These are phyloP conservation scores for Hyles vespertilio DNA, from an alignment of 1,140 invertebrate genomes.

Conservation along the genomic window DNA sequence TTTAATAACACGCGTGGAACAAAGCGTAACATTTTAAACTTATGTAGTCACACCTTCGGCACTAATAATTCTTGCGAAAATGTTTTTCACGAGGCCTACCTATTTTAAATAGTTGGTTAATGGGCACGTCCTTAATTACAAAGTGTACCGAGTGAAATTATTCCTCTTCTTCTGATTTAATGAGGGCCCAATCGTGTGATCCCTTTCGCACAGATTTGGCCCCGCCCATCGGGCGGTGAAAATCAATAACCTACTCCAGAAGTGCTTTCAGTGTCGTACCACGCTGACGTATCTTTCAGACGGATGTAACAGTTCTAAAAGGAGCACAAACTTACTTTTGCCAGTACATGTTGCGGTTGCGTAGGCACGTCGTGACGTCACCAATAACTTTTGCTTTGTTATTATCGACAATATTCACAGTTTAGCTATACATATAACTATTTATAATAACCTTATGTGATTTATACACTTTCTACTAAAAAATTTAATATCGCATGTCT, in stretches of 20 bases:
- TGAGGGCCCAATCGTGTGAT: conserved; percentile 65
- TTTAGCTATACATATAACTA: no score
- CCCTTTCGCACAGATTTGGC: conserved; percentile 67
- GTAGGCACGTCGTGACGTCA: not conserved
- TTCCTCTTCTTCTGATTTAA: conserved; percentile 69
- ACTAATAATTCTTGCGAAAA: conserved; percentile 44
- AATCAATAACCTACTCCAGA: conserved; percentile 73
- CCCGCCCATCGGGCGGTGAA: conserved; percentile 68
- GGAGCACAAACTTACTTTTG: no score
- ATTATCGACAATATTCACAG: no score
- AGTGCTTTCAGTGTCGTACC: conserved; percentile 64
- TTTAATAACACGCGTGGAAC: not conserved
- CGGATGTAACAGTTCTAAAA: conserved; percentile 16
- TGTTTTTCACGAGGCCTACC: conserved; percentile 58
- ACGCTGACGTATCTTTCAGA: conserved; percentile 49
- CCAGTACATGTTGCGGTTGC: not conserved
- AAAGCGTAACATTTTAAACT: conserved; percentile 14
- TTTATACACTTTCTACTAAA: no score
- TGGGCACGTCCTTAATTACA: conserved; percentile 74
- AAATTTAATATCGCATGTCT: no score
- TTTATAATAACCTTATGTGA: no score
- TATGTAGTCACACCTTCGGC: conserved; percentile 31
- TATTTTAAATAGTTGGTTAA: conserved; percentile 74
- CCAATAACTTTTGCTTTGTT: not conserved
- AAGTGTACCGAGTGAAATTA: conserved; percentile 59